These are phyloP conservation scores for Passer montanus DNA, from an alignment of 2,113 vertebrate genomes.

Conservation along the genomic window DNA sequence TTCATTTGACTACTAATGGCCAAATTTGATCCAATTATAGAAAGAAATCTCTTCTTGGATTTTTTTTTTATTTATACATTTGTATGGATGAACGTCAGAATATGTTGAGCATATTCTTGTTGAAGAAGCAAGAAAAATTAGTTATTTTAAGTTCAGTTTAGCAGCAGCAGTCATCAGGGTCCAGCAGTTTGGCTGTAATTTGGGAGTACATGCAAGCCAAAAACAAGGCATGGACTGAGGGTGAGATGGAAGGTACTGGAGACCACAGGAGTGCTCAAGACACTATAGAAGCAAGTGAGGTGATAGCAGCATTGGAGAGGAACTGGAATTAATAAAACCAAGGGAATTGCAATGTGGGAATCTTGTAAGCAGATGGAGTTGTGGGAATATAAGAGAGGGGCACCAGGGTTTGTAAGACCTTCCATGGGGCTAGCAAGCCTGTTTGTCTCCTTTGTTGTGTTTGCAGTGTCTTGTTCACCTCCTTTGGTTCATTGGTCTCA, in stretches of 20 bases:
- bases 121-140: not conserved
- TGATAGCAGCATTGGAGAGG: not conserved
- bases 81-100: not conserved
- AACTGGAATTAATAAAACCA: not conserved
- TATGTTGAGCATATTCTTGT: not conserved
- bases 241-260: not conserved
- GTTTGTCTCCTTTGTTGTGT: not conserved
- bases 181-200: not conserved
- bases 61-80: not conserved
- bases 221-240: not conserved
- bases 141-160: not conserved
- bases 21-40: not conserved
- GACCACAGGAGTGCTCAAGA: not conserved
- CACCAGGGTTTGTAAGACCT: not conserved
- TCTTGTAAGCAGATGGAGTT: not conserved
- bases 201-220: not conserved
- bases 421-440: not conserved
- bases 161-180: not conserved
- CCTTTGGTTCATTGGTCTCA: not conserved
- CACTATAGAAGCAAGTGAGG: not conserved
- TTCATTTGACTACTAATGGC: not conserved
- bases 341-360: not conserved
- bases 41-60: not conserved
- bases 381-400: not conserved
- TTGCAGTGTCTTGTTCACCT: not conserved